Percentiles rank a stretch among this genome's conserved stretches.
Conservation (phyloP, 2,888 invertebrate species). For the Hyposoter didymator region DNA sequence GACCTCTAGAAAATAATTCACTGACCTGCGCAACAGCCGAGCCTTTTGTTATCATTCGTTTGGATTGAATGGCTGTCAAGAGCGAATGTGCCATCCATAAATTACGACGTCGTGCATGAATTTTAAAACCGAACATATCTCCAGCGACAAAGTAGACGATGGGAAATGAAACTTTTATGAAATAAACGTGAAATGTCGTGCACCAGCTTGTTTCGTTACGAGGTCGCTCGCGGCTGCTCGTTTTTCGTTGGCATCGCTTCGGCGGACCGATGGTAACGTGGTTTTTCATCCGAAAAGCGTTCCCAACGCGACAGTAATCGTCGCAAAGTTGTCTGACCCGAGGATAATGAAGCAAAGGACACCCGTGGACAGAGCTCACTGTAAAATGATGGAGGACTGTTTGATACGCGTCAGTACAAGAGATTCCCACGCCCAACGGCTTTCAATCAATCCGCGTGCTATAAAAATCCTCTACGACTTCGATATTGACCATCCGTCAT, state of each 20-base stretch:
- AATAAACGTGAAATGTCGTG: neutral
- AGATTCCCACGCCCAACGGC: neutral
- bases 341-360: neutral
- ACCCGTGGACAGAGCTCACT: neutral
- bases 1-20: neutral
- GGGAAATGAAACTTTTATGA: neutral
- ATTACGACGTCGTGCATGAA: neutral
- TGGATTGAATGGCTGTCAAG: neutral
- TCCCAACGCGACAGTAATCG: constrained; percentile 31
- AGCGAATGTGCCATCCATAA: neutral
- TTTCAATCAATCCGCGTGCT: constrained; percentile 47
- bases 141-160: neutral
- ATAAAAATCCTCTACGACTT: constrained; percentile 28
- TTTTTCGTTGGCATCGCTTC: neutral
- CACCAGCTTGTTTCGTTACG: neutral
- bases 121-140: neutral
- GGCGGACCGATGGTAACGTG: constrained; percentile 15
- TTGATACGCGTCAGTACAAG: constrained; percentile 18
- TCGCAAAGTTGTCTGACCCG: constrained; percentile 29
- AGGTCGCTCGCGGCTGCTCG: neutral
- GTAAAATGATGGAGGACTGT: constrained; percentile 56
- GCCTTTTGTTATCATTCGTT: neutral
- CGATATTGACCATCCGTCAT: constrained; percentile 9
- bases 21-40: neutral
- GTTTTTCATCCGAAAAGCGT: constrained; percentile 54